A percentile compares a stretch with the other conserved stretches of the same genome.
Evolutionary conservation across 2,888 invertebrate species (phyloP).

Genomic region (Orthosia cruda): DNA sequence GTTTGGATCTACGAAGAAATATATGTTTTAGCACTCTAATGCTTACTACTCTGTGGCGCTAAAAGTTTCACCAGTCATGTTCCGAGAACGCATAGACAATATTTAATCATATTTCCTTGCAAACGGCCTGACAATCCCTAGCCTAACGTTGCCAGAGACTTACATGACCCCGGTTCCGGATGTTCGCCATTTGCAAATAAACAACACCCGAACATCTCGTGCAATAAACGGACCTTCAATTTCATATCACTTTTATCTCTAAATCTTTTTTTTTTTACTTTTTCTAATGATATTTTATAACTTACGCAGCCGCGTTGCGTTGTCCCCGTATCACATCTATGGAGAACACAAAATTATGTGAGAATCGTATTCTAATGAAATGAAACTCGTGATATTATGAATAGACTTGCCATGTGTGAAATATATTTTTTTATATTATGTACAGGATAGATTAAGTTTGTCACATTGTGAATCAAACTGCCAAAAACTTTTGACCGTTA

Average conservation of each 20-base stretch:
- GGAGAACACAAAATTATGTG: conserved; percentile 58
- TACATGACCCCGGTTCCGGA: conserved; percentile 62
- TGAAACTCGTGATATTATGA: conserved; percentile 16
- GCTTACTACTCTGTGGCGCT: conserved; percentile 20
- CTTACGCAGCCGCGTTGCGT: conserved; percentile 65
- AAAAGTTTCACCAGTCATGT: conserved; percentile 38
- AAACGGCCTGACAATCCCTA: conserved; percentile 60
- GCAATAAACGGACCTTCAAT: conserved; percentile 61
- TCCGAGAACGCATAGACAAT: background rate
- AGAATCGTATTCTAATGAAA: conserved; percentile 33
- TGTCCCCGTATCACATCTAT: conserved; percentile 64
- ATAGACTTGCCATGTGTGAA: conserved; percentile 12
- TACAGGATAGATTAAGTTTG: conserved; percentile 25
- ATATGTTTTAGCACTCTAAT: conserved; percentile 29
- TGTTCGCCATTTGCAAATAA: conserved; percentile 65
- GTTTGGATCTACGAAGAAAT: conserved; percentile 53
- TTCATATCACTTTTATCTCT: conserved; percentile 46
- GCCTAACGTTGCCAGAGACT: conserved; percentile 59
- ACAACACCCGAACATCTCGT: conserved; percentile 66
- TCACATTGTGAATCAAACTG: background rate
- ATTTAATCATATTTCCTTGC: conserved; percentile 49
- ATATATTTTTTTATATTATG: conserved; percentile 6
- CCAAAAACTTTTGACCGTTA: background rate
- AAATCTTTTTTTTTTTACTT: conserved; percentile 57
- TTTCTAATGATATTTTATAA: conserved; percentile 67